A percentile compares a stretch with the other conserved stretches of the same genome.
Conservation (phyloP, 2,797 vertebrate genomes). For the Xenops minutus region DNA sequence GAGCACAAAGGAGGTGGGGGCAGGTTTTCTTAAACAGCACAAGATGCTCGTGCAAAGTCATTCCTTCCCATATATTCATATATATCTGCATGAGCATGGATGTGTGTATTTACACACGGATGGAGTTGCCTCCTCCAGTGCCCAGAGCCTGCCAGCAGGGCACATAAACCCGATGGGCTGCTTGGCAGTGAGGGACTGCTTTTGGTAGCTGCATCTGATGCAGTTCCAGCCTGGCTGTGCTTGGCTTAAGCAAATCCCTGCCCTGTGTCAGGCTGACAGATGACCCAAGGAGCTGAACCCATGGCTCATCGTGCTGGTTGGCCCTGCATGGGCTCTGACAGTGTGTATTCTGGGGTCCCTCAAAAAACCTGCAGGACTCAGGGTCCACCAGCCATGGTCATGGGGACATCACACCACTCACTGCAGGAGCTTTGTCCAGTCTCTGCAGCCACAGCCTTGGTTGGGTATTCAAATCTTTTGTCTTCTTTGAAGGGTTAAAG, state of each 20-base stretch:
- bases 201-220: not conserved
- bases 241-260: not conserved
- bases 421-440: fast-evolving
- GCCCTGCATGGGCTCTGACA: not conserved
- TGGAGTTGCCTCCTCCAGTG: not conserved
- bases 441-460: not conserved
- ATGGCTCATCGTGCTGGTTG: fast-evolving
- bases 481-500: too few species aligned
- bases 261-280: not conserved
- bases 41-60: not conserved
- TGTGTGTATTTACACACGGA: not conserved
- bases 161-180: not conserved
- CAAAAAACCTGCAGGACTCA: not conserved
- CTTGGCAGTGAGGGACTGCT: not conserved
- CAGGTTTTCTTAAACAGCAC: not conserved
- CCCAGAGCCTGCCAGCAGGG: fast-evolving
- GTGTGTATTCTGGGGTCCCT: not conserved
- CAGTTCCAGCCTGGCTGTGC: not conserved
- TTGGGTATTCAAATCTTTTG: not conserved
- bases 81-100: fast-evolving
- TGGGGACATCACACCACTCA: fast-evolving
- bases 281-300: not conserved
- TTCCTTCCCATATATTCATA: not conserved
- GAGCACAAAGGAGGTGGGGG: not conserved
- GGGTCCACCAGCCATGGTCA: not conserved